Evolutionary conservation across 2,888 invertebrate species (phyloP).

Genomic region (Ellobium chinense): DNA sequence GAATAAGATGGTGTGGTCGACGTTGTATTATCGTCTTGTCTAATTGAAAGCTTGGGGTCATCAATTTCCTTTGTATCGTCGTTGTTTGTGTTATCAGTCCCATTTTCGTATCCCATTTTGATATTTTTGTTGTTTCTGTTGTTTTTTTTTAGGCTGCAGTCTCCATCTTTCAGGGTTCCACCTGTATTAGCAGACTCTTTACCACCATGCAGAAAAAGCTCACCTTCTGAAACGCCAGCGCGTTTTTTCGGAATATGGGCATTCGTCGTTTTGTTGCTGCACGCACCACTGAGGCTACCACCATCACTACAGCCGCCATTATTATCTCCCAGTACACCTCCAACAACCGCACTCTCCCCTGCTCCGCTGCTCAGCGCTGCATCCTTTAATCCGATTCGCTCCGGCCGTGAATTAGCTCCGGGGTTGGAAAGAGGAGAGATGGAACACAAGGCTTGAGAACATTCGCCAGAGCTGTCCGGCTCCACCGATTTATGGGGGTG

Average conservation of each 20-base stretch:
- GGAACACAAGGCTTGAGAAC: slow-evolving; percentile 18
- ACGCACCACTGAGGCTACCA: background rate
- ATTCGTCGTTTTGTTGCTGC: background rate
- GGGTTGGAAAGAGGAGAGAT: slow-evolving; percentile 13
- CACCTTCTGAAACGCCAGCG: background rate
- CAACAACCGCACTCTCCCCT: background rate
- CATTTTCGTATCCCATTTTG: too few relatives aligned
- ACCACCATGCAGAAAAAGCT: background rate
- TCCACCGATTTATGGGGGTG: slow-evolving; percentile 39
- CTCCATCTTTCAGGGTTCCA: background rate
- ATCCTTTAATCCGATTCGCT: slow-evolving; percentile 29
- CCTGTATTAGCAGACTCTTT: background rate
- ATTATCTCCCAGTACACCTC: background rate
- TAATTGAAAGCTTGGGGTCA: background rate
- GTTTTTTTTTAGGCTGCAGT: background rate
- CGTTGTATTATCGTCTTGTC: too few relatives aligned
- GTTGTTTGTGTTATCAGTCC: background rate
- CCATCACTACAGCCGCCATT: background rate
- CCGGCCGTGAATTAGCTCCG: slow-evolving; percentile 20
- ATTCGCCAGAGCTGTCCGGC: slow-evolving; percentile 27
- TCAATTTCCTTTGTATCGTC: background rate
- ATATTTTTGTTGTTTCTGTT: background rate
- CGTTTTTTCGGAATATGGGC: background rate
- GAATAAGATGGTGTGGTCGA: background rate
- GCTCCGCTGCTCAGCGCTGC: background rate